Base-by-base conservation (phyloP, 2,113 vertebrate genomes). In the Ploceus nigricollis region DNA sequence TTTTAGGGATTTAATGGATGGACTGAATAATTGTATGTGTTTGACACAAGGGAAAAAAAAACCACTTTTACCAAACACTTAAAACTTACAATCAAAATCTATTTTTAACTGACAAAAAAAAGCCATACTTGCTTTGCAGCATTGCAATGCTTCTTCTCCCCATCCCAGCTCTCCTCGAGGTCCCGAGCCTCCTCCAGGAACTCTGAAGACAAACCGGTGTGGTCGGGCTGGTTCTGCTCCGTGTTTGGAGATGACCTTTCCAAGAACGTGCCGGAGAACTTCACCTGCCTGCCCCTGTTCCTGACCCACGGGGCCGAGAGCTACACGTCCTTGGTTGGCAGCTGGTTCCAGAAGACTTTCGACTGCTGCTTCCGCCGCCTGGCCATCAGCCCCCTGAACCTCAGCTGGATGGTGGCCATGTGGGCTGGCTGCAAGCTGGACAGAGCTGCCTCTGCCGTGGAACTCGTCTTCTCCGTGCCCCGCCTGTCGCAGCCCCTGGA, bases 151-250 rank as follows among this genome's bases (percentile, higher is more conserved):
- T 64, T 85, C 9, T 85, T 82, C 39, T 96, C 60, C 64, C 42
- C 16, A 16, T 53, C 8, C 17, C 44, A 97, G 96, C 91, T 97
- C 76, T 95, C 60, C 25, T 64, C 8, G 0, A 92, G 77, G 75
- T 92, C 96, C 54, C 3, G 0, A 28, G 30, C 40, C 61, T 94
- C 82, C 97, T 9, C 86, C 97, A 63, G 98, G 97, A 96, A 61
- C 97, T 14, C 53, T 33, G 53, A 97, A 47, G 98, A 91, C 25
- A 99, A 97, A 89, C 53, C 97, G 11, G 16, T 99, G 6, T 99
- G 99, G 99, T 98, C 91, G 0, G 99, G 99, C 73, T 99, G 98
- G 97, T 98, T 99, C 89, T 98, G 99, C 50, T 99, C 98, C 33
- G 51, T 98, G 77, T 98, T 96, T 33, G 98, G 98, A 60, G 98